Percentiles rank a stretch among this genome's conserved stretches.
These are phyloP conservation scores for Coptotermes formosanus DNA, from an alignment of 1,140 invertebrate genomes.

Conservation along the genomic window DNA sequence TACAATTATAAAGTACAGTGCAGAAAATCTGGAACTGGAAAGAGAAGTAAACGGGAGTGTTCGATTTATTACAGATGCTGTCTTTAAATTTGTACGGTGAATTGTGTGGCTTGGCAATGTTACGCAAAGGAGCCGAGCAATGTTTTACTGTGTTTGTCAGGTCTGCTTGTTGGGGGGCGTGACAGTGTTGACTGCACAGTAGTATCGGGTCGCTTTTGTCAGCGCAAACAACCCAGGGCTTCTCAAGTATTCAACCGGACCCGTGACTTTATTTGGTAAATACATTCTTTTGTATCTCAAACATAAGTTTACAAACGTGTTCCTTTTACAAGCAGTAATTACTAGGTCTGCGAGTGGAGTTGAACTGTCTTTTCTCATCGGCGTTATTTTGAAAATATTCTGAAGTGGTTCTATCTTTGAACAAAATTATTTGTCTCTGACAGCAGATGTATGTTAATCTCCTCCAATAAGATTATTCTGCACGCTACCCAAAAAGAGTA, in stretches of 20 bases:
- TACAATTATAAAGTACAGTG: neutral
- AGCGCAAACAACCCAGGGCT: neutral
- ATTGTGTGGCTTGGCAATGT: neutral
- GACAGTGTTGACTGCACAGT: neutral
- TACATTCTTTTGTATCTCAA: too few relatives aligned
- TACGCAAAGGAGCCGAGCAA: neutral
- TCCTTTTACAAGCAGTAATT: too few relatives aligned
- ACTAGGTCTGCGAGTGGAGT: too few relatives aligned
- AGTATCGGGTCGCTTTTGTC: neutral
- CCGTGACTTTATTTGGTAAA: too few relatives aligned
- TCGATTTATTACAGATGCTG: neutral
- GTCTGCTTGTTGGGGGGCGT: neutral
- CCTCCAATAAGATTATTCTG: too few relatives aligned
- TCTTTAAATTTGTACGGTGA: neutral
- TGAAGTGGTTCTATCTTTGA: too few relatives aligned
- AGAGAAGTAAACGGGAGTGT: neutral
- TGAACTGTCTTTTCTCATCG: too few relatives aligned
- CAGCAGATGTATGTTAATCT: too few relatives aligned
- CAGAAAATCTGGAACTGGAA: neutral
- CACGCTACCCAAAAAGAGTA: too few relatives aligned
- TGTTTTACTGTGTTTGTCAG: neutral
- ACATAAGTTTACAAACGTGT: too few relatives aligned
- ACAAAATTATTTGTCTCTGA: too few relatives aligned
- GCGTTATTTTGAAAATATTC: too few relatives aligned
- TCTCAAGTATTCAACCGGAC: neutral